phyloP scores from a whole-genome alignment of 2,797 vertebrate species.

The Myioborus miniatus region DNA sequence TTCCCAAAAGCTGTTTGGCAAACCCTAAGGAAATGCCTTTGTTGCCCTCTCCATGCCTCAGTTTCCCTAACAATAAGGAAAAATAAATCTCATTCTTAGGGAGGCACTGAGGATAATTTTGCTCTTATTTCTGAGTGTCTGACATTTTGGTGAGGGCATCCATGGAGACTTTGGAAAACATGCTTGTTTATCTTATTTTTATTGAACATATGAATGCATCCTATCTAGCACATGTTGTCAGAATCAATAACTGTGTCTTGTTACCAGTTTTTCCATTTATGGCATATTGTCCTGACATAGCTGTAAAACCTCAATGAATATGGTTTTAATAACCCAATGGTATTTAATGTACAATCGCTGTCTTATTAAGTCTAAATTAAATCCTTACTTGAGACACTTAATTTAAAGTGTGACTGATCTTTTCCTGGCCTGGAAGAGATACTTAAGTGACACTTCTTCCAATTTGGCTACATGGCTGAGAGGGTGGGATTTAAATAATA shows the following conservation, averaged over 20 bases:
- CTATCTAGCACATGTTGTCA: constrained; percentile 70
- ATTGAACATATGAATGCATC: constrained; percentile 51
- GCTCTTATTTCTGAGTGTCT: neutral
- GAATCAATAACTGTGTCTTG: constrained; percentile 69
- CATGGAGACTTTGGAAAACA: constrained; percentile 35
- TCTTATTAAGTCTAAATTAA: constrained; percentile 78
- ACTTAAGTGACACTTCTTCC: constrained; percentile 66
- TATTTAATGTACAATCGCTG: constrained; percentile 76
- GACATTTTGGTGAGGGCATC: neutral
- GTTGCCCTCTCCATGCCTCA: neutral
- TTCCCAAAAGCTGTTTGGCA: neutral
- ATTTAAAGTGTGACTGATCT: constrained; percentile 74
- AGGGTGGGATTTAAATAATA: constrained; percentile 52
- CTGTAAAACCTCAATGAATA: constrained; percentile 79
- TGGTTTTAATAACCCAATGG: constrained; percentile 76
- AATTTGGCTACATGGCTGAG: constrained; percentile 51
- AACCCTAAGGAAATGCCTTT: neutral
- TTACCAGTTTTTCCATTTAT: constrained; percentile 74
- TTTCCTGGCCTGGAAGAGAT: constrained; percentile 69
- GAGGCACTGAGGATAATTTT: neutral
- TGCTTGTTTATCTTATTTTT: constrained; percentile 47
- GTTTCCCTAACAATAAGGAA: neutral
- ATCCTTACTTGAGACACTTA: constrained; percentile 73
- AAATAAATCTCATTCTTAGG: neutral
- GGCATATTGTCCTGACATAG: constrained; percentile 73